Conservation (phyloP, 1,140 invertebrate species). For the Cryptotermes secundus region DNA sequence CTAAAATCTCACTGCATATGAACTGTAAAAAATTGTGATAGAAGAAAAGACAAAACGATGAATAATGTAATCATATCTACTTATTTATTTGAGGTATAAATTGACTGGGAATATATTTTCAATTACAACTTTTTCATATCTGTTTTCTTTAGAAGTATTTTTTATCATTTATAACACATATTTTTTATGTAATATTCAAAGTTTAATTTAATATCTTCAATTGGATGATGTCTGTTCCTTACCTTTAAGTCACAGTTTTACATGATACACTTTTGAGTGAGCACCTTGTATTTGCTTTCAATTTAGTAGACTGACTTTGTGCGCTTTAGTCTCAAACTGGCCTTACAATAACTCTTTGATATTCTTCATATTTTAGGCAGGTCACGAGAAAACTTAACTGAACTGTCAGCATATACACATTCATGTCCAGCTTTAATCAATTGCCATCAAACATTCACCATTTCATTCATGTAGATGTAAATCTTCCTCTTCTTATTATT, state of each 20-base stretch:
- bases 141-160: neutral
- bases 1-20: neutral
- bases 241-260: neutral
- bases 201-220: neutral
- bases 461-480: neutral
- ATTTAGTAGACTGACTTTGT: neutral
- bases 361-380: neutral
- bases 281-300: neutral
- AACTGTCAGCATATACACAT: neutral
- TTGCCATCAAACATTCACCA: neutral
- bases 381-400: neutral
- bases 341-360: neutral
- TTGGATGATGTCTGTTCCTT: neutral
- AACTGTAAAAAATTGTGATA: neutral
- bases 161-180: neutral
- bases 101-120: neutral
- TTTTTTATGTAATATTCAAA: neutral
- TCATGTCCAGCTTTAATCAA: neutral
- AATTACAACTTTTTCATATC: neutral
- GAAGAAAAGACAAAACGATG: neutral
- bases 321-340: neutral
- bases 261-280: neutral
- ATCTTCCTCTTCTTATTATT: neutral
- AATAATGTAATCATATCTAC: neutral
- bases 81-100: slow-evolving; percentile 19